phyloP scores from a whole-genome alignment of 2,888 invertebrate genomes.

The Hirtodrosophila histrioides region DNA sequence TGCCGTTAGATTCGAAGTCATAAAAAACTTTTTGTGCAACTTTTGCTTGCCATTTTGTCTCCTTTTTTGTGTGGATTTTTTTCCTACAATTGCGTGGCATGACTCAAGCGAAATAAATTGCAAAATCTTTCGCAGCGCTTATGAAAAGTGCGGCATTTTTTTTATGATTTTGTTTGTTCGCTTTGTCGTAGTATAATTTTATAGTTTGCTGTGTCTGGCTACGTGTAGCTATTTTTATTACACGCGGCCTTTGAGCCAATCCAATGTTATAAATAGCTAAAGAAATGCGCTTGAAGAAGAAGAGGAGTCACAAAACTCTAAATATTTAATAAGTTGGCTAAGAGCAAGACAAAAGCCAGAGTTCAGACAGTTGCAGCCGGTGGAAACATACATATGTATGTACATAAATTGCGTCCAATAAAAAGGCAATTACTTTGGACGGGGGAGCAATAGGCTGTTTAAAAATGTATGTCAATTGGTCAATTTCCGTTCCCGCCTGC shows the following conservation, averaged over 20 bases:
- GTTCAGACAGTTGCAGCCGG: slow-evolving; percentile 1
- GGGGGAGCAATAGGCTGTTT: slow-evolving; percentile 52
- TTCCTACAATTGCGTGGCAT: slow-evolving; percentile 69
- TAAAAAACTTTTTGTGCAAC: slow-evolving; percentile 57
- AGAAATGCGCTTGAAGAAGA: slow-evolving; percentile 15
- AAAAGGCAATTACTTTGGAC: slow-evolving; percentile 28
- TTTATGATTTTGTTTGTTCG: slow-evolving; percentile 59
- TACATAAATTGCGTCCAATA: slow-evolving; percentile 43
- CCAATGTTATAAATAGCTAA: slow-evolving; percentile 23
- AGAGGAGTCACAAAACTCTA: slow-evolving; percentile 17
- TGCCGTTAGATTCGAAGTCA: slow-evolving; percentile 66
- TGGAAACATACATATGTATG: slow-evolving; percentile 6
- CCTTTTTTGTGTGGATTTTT: slow-evolving; percentile 2
- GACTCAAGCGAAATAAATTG: slow-evolving; percentile 76
- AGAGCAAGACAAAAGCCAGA: not conserved
- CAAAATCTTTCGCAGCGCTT: slow-evolving; percentile 69
- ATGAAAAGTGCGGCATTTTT: slow-evolving; percentile 73
- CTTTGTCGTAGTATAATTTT: slow-evolving; percentile 44
- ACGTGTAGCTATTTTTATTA: slow-evolving; percentile 70
- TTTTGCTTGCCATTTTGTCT: slow-evolving; percentile 27
- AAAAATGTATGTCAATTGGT: slow-evolving; percentile 80
- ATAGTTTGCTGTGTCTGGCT: slow-evolving; percentile 52
- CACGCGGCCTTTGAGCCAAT: slow-evolving; percentile 37
- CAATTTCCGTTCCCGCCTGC: slow-evolving; percentile 67
- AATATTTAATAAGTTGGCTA: slow-evolving; percentile 64